Evolutionary conservation across 2,888 invertebrate species (phyloP).

Genomic region (Agrotis clavis): DNA sequence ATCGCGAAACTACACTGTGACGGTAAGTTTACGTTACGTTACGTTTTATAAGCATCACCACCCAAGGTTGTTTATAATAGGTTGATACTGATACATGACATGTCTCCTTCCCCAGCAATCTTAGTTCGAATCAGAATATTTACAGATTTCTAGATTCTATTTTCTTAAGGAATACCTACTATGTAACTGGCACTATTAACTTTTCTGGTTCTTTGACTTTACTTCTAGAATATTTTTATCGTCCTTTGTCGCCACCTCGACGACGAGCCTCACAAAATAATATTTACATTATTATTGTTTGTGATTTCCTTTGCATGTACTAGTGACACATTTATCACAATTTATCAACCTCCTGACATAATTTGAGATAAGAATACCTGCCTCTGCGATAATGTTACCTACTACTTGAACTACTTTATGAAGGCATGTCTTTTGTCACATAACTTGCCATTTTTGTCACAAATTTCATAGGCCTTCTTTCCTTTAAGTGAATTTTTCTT

Average conservation of each 20-base stretch:
- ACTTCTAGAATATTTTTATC: conserved; percentile 13
- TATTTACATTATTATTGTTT: conserved; percentile 47
- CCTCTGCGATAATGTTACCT: conserved; percentile 29
- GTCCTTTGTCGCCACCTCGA: neutral
- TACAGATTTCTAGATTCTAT: too few relatives aligned
- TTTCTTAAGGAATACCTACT: too few relatives aligned
- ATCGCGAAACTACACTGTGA: neutral
- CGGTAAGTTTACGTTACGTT: neutral
- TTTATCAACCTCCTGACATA: conserved; percentile 66
- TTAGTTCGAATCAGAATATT: too few relatives aligned
- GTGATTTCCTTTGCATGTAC: conserved; percentile 34
- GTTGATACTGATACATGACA: neutral
- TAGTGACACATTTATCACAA: conserved; percentile 64
- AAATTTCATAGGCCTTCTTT: too few relatives aligned
- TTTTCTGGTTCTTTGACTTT: neutral
- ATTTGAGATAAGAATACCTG: conserved; percentile 57
- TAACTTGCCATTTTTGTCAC: conserved; percentile 3
- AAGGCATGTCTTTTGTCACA: neutral
- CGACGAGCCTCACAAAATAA: conserved; percentile 21
- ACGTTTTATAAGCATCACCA: neutral
- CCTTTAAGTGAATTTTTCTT: too few relatives aligned
- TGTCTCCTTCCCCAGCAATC: too few relatives aligned
- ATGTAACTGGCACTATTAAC: too few relatives aligned
- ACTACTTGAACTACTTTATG: conserved; percentile 19
- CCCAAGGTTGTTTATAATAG: neutral